Percentiles rank a stretch among this genome's conserved stretches.
phyloP scores from a whole-genome alignment of 2,113 vertebrate species.

The Pomatorhinus ruficollis region DNA sequence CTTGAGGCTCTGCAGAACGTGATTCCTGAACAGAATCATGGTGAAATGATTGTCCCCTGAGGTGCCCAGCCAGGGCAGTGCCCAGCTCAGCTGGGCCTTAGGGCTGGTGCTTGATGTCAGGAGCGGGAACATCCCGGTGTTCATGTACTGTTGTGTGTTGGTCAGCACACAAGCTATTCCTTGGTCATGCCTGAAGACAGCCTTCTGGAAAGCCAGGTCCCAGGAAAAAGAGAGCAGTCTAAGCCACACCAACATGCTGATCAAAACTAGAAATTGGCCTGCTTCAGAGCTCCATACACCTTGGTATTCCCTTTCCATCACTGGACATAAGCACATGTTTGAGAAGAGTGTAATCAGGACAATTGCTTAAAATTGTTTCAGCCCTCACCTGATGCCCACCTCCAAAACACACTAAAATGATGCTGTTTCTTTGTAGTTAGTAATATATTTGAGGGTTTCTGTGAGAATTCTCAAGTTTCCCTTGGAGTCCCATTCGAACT shows the following conservation, averaged over 20 bases:
- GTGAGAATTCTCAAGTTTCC: neutral
- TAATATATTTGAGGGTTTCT: neutral
- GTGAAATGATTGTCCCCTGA: neutral
- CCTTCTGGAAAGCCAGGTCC: neutral
- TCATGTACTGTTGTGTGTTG: neutral
- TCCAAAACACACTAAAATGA: neutral
- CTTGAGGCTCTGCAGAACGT: neutral
- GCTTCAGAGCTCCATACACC: neutral
- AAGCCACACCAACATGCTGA: neutral
- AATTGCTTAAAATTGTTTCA: neutral
- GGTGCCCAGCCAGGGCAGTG: neutral
- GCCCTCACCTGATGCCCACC: neutral
- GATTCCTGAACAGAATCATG: neutral
- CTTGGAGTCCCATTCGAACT: neutral
- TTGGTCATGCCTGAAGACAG: neutral
- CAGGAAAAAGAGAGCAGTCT: neutral
- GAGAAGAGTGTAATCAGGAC: neutral
- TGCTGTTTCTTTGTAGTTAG: neutral
- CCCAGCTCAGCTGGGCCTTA: neutral
- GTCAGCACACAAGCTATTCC: neutral
- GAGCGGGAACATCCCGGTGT: accelerated
- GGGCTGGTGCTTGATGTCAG: neutral
- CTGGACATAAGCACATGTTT: neutral
- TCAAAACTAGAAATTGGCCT: neutral
- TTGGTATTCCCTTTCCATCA: neutral